Conservation (phyloP, 2,888 invertebrate species). For the Rhogogaster chlorosoma region DNA sequence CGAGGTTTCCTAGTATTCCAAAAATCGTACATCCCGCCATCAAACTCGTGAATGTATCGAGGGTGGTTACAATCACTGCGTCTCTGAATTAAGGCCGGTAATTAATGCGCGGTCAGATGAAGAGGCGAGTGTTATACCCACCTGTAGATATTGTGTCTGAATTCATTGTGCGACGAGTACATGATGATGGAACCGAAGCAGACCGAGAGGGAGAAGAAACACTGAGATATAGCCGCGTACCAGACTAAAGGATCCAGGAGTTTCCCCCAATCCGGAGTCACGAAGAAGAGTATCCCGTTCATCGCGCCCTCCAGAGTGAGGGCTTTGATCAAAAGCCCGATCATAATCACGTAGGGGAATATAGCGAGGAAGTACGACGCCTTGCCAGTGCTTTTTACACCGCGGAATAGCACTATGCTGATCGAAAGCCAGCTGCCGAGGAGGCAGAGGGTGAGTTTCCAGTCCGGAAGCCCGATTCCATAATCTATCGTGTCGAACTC, state of each 20-base stretch:
- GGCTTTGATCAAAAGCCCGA: slow-evolving; percentile 86
- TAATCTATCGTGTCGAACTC: slow-evolving; percentile 77
- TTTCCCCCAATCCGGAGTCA: slow-evolving; percentile 89
- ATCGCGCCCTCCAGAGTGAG: slow-evolving; percentile 85
- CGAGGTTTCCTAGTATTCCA: slow-evolving; percentile 90
- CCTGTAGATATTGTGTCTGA: slow-evolving; percentile 86
- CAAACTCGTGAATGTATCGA: slow-evolving; percentile 91
- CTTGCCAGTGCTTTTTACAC: slow-evolving; percentile 90
- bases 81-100: slow-evolving; percentile 75
- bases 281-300: slow-evolving; percentile 88
- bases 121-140: slow-evolving; percentile 66
- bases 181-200: slow-evolving; percentile 88
- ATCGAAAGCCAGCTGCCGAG: slow-evolving; percentile 85
- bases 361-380: slow-evolving; percentile 94
- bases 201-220: slow-evolving; percentile 89
- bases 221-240: slow-evolving; percentile 89
- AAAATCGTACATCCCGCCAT: slow-evolving; percentile 91
- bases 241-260: slow-evolving; percentile 86
- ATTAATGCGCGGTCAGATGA: neutral
- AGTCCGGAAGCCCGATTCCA: slow-evolving; percentile 81
- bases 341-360: slow-evolving; percentile 90
- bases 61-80: slow-evolving; percentile 88
- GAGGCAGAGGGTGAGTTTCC: slow-evolving; percentile 85
- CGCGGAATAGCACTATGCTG: slow-evolving; percentile 85
- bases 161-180: slow-evolving; percentile 89